phyloP scores from a whole-genome alignment of 2,113 vertebrate species.

The Bos javanicus region DNA sequence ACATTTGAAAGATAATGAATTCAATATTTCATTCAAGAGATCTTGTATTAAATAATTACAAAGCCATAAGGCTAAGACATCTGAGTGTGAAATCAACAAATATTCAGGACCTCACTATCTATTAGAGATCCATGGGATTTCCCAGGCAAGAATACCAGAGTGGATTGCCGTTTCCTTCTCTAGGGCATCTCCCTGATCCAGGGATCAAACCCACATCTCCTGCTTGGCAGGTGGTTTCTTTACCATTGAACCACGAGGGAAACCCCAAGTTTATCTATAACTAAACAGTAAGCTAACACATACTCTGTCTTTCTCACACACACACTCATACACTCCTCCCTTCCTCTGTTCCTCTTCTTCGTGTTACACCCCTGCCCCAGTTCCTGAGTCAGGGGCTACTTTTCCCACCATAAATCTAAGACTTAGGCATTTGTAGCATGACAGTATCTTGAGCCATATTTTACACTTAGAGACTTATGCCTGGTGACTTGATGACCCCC shows the following conservation, averaged over 20 bases:
- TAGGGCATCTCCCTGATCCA: neutral
- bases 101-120: neutral
- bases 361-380: neutral
- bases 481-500: neutral
- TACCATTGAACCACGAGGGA: neutral
- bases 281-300: neutral
- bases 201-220: neutral
- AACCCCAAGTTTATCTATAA: neutral
- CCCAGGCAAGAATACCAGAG: neutral
- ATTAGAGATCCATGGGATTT: neutral
- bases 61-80: neutral
- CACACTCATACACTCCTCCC: neutral
- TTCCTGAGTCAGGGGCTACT: neutral
- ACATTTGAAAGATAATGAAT: constrained; percentile 82
- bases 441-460: neutral
- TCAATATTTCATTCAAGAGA: neutral
- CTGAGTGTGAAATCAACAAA: neutral
- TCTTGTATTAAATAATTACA: neutral
- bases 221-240: neutral
- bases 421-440: neutral
- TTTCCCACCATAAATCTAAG: neutral
- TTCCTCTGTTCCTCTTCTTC: neutral
- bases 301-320: neutral
- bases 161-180: neutral
- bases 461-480: neutral